Base-by-base conservation (phyloP, 53 echinoderm and acorn worm species). In the Echinarachnius parma region DNA sequence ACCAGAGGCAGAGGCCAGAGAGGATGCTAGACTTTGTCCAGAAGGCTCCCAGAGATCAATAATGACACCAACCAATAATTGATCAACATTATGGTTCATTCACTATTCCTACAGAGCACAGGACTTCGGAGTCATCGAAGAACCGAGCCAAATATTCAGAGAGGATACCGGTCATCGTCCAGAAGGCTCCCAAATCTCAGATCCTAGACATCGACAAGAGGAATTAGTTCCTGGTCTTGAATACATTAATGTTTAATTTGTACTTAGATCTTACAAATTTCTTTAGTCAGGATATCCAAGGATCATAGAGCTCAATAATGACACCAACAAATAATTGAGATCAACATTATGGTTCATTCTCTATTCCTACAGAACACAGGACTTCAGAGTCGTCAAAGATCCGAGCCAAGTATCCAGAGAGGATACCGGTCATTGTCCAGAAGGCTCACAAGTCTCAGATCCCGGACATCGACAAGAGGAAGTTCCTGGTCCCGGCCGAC, bases 191-290 rank as follows among this genome's bases (percentile, higher is more conserved):
- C n/a, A 82, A 63, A 28, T 90, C 93, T 18, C 78, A 82, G 42
- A 86, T 93, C 25, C 89, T 79, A 10, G 75, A 93, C 52, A 93
- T 93, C 22, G 89, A 93, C 67, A 93, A 93, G 86, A 75, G 86
- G 48, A 44, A 44, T n/a, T n/a, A n/a, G 16, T 0, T 0, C 16
- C 45, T 44, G 45, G 16, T 44, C n/a, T n/a, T n/a, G n/a, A n/a
- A n/a, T n/a, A n/a, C n/a, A n/a, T n/a, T n/a, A n/a, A n/a, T n/a
- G n/a, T n/a, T n/a, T 13, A 39, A 39, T 39, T 39, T 39, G 7
- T 13, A 39, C 13, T 39, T 9, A 39, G 13, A 39, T 9, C 39
- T 39, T 39, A 13, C 39, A 39, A 39, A 9, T n/a, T n/a, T n/a
- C n/a, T n/a, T n/a, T n/a, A n/a, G n/a, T n/a, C n/a, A n/a, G n/a